Conservation (phyloP, 92 coral and sea anemone genomes). For the Heliopora coerulea region DNA sequence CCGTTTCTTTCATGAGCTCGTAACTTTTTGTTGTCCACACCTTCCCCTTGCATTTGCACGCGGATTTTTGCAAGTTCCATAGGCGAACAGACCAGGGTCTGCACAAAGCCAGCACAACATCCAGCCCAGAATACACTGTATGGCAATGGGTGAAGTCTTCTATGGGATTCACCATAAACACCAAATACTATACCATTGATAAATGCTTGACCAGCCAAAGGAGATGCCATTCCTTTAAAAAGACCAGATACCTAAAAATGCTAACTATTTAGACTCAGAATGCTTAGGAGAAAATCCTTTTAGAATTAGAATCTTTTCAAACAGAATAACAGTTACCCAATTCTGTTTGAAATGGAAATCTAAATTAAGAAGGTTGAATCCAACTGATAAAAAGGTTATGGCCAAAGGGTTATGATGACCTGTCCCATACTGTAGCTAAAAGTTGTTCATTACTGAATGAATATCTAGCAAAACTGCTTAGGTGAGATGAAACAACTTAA, state of each 20-base stretch:
- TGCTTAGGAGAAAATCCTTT: too few relatives aligned
- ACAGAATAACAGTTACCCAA: too few relatives aligned
- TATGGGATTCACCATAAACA: slow-evolving; percentile 70
- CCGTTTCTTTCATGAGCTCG: slow-evolving; percentile 52
- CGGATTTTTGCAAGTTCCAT: slow-evolving; percentile 85
- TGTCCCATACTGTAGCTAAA: too few relatives aligned
- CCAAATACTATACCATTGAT: slow-evolving; percentile 92
- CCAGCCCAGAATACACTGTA: slow-evolving; percentile 61
- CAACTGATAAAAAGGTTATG: too few relatives aligned
- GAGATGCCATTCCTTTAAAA: slow-evolving; percentile 94
- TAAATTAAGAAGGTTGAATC: too few relatives aligned
- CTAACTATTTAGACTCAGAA: too few relatives aligned
- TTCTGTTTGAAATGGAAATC: too few relatives aligned
- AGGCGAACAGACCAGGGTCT: slow-evolving; percentile 68
- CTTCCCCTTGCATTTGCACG: slow-evolving; percentile 95
- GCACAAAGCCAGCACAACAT: slow-evolving; percentile 76
- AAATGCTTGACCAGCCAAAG: slow-evolving; percentile 82
- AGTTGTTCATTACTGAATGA: too few relatives aligned
- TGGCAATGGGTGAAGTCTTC: slow-evolving; percentile 48
- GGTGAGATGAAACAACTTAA: too few relatives aligned
- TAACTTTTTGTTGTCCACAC: slow-evolving; percentile 39
- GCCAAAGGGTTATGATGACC: too few relatives aligned
- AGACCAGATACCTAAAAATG: slow-evolving; percentile 84
- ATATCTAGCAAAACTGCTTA: too few relatives aligned
- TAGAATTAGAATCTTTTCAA: too few relatives aligned